Evolutionary conservation across 1,140 invertebrate genomes (phyloP).

Genomic region (Orius insidiosus): DNA sequence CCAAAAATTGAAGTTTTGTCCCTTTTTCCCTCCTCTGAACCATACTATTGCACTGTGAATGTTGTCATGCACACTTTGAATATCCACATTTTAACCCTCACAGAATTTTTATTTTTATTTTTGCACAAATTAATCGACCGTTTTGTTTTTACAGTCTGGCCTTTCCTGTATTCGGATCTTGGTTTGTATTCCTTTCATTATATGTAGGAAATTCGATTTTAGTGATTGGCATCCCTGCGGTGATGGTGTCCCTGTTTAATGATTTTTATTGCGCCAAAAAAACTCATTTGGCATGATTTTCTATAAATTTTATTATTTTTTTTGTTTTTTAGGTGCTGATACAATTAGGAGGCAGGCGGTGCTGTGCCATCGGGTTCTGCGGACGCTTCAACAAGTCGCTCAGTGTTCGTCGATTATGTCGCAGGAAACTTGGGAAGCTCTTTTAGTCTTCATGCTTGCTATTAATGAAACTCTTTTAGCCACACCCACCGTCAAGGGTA

Average conservation of each 20-base stretch:
- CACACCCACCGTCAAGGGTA: conserved; percentile 71
- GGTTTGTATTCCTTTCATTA: conserved; percentile 35
- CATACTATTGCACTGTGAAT: not conserved
- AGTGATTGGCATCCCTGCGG: too few relatives aligned
- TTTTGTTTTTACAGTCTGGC: conserved; percentile 53
- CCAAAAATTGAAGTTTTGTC: too few relatives aligned
- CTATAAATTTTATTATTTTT: conserved; percentile 2
- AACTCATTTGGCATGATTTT: not conserved
- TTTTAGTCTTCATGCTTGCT: conserved; percentile 76
- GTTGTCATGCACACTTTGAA: not conserved
- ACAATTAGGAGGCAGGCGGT: conserved; percentile 86
- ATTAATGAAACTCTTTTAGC: conserved; percentile 84
- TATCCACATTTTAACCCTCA: conserved; percentile 8
- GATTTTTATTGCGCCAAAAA: not conserved
- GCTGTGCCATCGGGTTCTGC: conserved; percentile 81
- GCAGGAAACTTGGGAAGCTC: conserved; percentile 75
- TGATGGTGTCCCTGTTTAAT: not conserved
- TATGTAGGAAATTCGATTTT: too few relatives aligned
- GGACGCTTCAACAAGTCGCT: conserved; percentile 75
- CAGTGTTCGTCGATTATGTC: conserved; percentile 60
- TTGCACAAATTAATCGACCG: conserved; percentile 3
- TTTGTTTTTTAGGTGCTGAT: conserved; percentile 48
- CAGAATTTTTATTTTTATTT: not conserved
- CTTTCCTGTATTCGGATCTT: conserved; percentile 73
- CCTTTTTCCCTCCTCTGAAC: too few relatives aligned